Base-by-base conservation (phyloP, 2,113 vertebrate genomes). In the Zapornia atra region DNA sequence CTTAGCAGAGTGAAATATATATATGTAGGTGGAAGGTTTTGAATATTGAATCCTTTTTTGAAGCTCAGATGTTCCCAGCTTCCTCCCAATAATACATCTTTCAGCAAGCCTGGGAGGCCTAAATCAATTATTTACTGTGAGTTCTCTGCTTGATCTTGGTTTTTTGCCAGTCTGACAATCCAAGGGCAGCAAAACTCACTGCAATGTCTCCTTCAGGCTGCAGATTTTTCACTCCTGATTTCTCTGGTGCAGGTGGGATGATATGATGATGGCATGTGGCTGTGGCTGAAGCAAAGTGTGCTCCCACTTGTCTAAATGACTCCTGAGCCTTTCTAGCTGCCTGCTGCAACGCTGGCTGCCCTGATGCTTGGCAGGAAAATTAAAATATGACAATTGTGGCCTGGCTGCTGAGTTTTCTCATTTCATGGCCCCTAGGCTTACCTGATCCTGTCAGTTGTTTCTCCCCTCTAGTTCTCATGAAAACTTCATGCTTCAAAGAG, bases 81-180 rank as follows among this genome's bases (percentile, higher is more conserved):
- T 88, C 18, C 26, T 82, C 50, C 40, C 36, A 89, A 78, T 20
- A 21, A 65, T 82, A 15, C 33, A 57, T 92, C 44, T 86, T 97
- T 84, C 83, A 87, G 80, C 70, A 73, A 87, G 65, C 25, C 63
- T 85, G 50, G 16, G 53, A 89, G 44, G 50, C 82, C 65, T 89
- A 75, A 89, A 91, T 94, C 34, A 78, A 71, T 95, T 92, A 94
- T 91, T 97, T 92, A 92, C 69, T 68, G 1, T 40, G 72, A 91
- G 29, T 82, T 92, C 16, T 61, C 38, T 44, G 33, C 54, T 85
- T 89, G 77, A 70, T 91, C 53, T 89, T 95, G 51, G 0, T 36
- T 73, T 82, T 88, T 84, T 60, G 33, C 60, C 44, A 76, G 7
- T 82, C 57, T 92, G 83, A 79, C 83, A 84, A 46, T 60, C 46